Percentiles rank a stretch among this genome's conserved stretches.
Conservation (phyloP, 2,888 invertebrate genomes). For the Pristionchus fissidentatus region DNA sequence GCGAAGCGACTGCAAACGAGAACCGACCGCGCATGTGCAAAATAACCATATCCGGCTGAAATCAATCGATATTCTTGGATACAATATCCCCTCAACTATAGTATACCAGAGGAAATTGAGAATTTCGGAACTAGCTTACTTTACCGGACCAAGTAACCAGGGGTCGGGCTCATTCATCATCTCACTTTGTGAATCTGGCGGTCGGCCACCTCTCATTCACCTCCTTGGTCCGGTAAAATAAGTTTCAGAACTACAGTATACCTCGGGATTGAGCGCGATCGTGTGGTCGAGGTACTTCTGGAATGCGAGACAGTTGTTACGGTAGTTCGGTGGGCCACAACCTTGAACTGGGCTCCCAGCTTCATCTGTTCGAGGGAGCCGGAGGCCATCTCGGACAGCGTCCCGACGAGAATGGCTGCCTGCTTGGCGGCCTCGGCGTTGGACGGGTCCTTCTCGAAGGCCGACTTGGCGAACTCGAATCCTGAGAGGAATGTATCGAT, state of each 20-base stretch:
- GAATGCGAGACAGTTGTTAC: background rate
- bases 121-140: too few relatives aligned
- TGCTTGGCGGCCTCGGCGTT: background rate
- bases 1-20: background rate
- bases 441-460: conserved; percentile 6
- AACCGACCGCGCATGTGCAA: conserved; percentile 17
- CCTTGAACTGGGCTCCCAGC: conserved; percentile 24
- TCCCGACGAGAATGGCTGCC: background rate
- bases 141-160: too few relatives aligned
- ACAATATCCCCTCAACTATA: too few relatives aligned
- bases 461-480: conserved; percentile 8
- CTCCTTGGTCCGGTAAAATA: too few relatives aligned
- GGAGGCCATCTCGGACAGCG: background rate
- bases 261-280: background rate
- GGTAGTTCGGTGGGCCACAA: background rate
- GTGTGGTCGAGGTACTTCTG: conserved; percentile 30
- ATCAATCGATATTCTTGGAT: background rate
- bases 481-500: background rate
- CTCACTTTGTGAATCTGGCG: too few relatives aligned
- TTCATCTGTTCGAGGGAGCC: conserved; percentile 9
- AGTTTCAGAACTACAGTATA: background rate
- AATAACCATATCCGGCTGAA: conserved; percentile 30
- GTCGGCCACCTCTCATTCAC: too few relatives aligned
- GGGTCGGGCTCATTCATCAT: too few relatives aligned
- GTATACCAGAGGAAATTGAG: background rate